Evolutionary conservation across 2,113 vertebrate genomes (phyloP).

Genomic region (Spea multiplicata): DNA sequence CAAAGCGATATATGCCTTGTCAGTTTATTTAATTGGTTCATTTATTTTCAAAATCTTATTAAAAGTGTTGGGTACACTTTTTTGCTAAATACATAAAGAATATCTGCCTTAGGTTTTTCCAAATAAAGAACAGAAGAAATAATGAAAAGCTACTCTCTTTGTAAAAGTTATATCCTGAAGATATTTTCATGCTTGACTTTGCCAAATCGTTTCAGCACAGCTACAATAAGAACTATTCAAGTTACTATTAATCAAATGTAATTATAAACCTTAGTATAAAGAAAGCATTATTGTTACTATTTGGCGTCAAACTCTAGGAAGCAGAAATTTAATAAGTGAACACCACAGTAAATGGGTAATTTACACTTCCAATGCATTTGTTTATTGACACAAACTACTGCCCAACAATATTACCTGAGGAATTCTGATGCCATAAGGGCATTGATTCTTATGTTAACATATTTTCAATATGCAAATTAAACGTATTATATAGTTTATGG

Average conservation of each 20-base stretch:
- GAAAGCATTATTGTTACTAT: conserved; percentile 24
- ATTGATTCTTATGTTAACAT: no score
- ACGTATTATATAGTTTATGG: no score
- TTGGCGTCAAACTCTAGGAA: conserved; percentile 21
- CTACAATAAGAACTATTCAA: conserved; percentile 34
- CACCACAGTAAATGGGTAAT: not conserved
- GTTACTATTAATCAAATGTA: conserved; percentile 25
- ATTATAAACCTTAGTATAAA: conserved; percentile 23
- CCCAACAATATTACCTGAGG: conserved; percentile 1
- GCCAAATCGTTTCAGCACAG: conserved; percentile 31
- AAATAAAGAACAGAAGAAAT: not conserved
- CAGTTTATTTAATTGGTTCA: no score
- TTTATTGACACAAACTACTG: not conserved
- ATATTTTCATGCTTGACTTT: conserved; percentile 3
- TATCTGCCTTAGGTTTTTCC: no score
- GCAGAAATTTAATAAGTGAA: conserved; percentile 19
- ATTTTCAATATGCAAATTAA: no score
- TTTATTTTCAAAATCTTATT: no score
- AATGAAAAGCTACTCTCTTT: not conserved
- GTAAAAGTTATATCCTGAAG: conserved; percentile 18
- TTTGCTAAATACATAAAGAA: no score
- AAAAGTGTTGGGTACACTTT: no score
- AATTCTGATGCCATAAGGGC: not conserved
- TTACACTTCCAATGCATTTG: conserved; percentile 7
- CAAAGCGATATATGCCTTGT: no score